These are phyloP conservation scores for Piaya cayana DNA, from an alignment of 2,113 vertebrate genomes.

Conservation along the genomic window DNA sequence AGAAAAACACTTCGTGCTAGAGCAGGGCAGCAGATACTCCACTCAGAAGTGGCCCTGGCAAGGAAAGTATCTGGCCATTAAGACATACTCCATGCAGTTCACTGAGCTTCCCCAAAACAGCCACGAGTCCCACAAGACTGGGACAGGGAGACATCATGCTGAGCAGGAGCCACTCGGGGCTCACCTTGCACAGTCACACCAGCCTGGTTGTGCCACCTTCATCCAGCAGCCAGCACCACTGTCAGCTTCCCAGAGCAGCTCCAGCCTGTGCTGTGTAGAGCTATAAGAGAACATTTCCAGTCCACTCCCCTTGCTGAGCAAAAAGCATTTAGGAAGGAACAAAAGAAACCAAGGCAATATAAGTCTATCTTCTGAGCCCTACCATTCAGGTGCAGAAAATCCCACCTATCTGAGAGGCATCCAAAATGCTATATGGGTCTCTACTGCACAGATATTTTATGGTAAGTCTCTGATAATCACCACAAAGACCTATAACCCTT, in stretches of 20 bases:
- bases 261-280: not conserved
- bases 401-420: not conserved
- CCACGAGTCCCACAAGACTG: not conserved
- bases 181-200: not conserved
- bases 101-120: not conserved
- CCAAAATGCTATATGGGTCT: not conserved
- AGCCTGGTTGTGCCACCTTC: not conserved
- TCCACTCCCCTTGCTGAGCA: rapidly evolving
- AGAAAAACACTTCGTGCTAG: not conserved
- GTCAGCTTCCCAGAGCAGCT: not conserved
- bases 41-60: not conserved
- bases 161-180: not conserved
- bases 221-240: not conserved
- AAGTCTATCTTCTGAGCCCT: not conserved
- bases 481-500: not conserved
- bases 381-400: rapidly evolving
- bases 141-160: rapidly evolving
- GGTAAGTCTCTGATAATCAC: not conserved
- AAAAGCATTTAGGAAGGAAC: not conserved
- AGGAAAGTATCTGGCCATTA: not conserved
- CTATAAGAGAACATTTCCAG: not conserved
- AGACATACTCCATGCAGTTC: not conserved
- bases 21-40: not conserved
- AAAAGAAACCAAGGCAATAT: not conserved
- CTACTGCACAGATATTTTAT: not conserved